Percentiles rank a stretch among this genome's conserved stretches.
These are phyloP conservation scores for Hylaeus anthracinus DNA, from an alignment of 1,140 invertebrate genomes.

Conservation along the genomic window DNA sequence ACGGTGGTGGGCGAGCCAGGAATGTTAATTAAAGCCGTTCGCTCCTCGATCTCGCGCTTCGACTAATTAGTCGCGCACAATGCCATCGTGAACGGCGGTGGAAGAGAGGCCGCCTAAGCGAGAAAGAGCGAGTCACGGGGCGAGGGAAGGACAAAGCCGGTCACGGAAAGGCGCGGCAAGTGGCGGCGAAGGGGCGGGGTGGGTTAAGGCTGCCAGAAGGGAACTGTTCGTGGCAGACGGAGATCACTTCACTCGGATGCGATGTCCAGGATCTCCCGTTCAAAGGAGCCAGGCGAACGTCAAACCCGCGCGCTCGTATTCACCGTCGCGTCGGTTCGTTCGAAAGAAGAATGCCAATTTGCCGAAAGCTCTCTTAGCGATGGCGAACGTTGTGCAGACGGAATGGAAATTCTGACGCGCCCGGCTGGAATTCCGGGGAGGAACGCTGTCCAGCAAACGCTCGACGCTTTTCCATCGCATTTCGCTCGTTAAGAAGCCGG, in stretches of 20 bases:
- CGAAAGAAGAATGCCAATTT: constrained; percentile 79
- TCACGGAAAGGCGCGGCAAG: constrained; percentile 25
- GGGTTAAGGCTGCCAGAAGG: constrained; percentile 24
- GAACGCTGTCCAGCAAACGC: constrained; percentile 32
- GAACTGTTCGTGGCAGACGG: constrained; percentile 69
- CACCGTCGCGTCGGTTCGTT: constrained; percentile 39
- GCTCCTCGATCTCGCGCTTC: constrained; percentile 78
- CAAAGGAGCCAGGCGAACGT: constrained; percentile 69
- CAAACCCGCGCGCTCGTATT: constrained; percentile 67
- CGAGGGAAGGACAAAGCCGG: constrained; percentile 8
- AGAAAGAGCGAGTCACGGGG: constrained; percentile 35
- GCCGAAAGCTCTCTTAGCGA: constrained; percentile 65
- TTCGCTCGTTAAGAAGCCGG: constrained; percentile 24
- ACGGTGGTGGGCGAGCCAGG: constrained; percentile 72
- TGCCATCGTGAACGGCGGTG: constrained; percentile 68
- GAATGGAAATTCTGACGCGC: constrained; percentile 59
- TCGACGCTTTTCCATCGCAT: constrained; percentile 27
- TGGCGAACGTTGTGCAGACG: constrained; percentile 51
- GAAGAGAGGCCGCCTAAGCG: constrained; percentile 54
- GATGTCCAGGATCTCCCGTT: constrained; percentile 66
- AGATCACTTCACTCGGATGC: constrained; percentile 74
- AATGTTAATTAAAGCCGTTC: constrained; percentile 81
- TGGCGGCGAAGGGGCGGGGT: neutral
- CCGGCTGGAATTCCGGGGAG: constrained; percentile 55
- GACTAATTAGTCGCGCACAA: constrained; percentile 80